These are phyloP conservation scores for Larimichthys polyactis DNA, from an alignment of 2,113 vertebrate species.

Conservation along the genomic window DNA sequence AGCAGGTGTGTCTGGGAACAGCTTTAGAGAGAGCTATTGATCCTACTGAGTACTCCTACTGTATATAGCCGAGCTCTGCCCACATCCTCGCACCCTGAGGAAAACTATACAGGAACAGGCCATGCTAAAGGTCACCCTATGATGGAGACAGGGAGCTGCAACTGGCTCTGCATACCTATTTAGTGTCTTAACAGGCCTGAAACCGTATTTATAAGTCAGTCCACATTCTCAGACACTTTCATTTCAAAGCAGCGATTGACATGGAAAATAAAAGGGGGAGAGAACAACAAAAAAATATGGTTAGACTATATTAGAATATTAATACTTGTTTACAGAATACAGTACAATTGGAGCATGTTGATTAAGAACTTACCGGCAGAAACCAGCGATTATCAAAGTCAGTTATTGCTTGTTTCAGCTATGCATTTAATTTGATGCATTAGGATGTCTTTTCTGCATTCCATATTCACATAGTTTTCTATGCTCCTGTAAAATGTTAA, in stretches of 20 bases:
- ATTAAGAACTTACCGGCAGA: slow-evolving; percentile 32
- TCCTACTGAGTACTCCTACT: slow-evolving; percentile 71
- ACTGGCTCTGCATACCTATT: slow-evolving; percentile 60
- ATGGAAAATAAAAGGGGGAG: background rate
- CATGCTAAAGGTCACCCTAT: slow-evolving; percentile 73
- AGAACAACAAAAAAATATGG: slow-evolving; percentile 7
- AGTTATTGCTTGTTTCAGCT: slow-evolving; percentile 18
- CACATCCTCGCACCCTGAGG: slow-evolving; percentile 70
- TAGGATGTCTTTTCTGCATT: background rate
- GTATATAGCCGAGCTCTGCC: slow-evolving; percentile 70
- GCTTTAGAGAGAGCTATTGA: slow-evolving; percentile 77
- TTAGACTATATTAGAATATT: background rate
- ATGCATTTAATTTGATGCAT: slow-evolving; percentile 25
- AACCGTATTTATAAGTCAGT: slow-evolving; percentile 54
- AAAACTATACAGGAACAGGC: slow-evolving; percentile 66
- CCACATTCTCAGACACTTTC: slow-evolving; percentile 6
- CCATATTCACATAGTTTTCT: background rate
- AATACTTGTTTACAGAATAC: slow-evolving; percentile 21
- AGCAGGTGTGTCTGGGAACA: slow-evolving; percentile 75
- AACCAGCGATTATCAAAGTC: slow-evolving; percentile 12
- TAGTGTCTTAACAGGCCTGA: slow-evolving; percentile 45
- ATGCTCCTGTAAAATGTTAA: background rate
- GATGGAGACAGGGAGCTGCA: slow-evolving; percentile 59
- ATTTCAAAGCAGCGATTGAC: slow-evolving; percentile 26
- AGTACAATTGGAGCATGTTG: slow-evolving; percentile 15